A percentile compares a stretch with the other conserved stretches of the same genome.
Evolutionary conservation across 2,797 vertebrate species (phyloP).

Genomic region (Diglossa cyanea): DNA sequence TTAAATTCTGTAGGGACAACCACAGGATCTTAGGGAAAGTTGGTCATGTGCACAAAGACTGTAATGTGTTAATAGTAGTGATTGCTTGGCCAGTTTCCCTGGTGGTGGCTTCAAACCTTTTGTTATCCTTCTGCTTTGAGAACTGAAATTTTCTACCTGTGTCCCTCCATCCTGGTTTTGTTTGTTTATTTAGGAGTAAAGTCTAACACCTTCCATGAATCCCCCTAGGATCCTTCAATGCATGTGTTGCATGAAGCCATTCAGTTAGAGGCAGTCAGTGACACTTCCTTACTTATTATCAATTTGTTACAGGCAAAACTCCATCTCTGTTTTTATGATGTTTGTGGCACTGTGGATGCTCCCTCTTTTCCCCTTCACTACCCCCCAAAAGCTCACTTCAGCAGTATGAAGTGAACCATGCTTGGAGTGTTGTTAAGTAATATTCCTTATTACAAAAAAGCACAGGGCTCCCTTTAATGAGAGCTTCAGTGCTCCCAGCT

Average conservation of each 20-base stretch:
- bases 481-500: constrained; percentile 40
- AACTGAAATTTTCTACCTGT: neutral
- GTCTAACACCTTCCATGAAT: neutral
- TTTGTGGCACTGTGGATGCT: constrained; percentile 36
- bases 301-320: constrained; percentile 53
- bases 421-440: constrained; percentile 50
- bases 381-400: constrained; percentile 55
- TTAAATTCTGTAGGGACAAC: neutral
- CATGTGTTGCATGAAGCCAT: constrained; percentile 15
- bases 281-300: constrained; percentile 35
- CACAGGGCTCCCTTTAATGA: constrained; percentile 68
- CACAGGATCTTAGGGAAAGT: neutral
- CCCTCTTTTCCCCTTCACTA: neutral
- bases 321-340: constrained; percentile 28
- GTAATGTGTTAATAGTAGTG: fast-evolving
- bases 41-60: neutral
- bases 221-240: constrained; percentile 30
- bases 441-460: constrained; percentile 51
- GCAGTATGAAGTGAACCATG: constrained; percentile 37
- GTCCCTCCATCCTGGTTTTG: constrained; percentile 4
- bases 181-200: constrained; percentile 51
- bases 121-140: neutral
- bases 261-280: constrained; percentile 21
- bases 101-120: neutral
- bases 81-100: neutral